These are phyloP conservation scores for Chiroxiphia lanceolata DNA, from an alignment of 2,797 vertebrate species.

Conservation along the genomic window DNA sequence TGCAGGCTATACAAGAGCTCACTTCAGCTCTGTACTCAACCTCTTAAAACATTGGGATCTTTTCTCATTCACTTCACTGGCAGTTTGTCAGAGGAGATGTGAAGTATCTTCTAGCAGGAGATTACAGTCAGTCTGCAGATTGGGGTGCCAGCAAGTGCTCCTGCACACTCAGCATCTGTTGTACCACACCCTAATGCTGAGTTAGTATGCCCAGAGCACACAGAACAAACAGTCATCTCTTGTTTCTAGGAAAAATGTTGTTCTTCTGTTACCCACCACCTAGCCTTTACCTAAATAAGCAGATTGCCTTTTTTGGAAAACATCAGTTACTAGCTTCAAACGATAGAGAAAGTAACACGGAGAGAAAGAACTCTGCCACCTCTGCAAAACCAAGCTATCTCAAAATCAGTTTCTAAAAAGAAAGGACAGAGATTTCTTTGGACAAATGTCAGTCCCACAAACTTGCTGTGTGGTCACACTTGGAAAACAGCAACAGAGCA, in stretches of 20 bases:
- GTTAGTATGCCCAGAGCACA: not conserved
- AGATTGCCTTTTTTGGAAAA: not conserved
- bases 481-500: not conserved
- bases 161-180: not conserved
- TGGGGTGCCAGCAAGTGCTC: not conserved
- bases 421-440: not conserved
- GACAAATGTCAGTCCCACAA: not conserved
- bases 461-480: not conserved
- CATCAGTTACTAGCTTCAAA: not conserved
- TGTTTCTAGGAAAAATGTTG: not conserved
- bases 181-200: not conserved
- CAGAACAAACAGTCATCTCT: not conserved
- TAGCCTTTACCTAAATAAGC: not conserved
- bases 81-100: not conserved
- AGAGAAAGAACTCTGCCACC: not conserved
- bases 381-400: not conserved
- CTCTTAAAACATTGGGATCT: not conserved
- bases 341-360: not conserved
- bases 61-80: not conserved
- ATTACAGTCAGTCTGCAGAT: not conserved
- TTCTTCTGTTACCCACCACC: not conserved
- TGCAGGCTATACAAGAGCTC: not conserved
- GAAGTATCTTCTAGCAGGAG: not conserved
- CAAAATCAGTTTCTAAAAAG: not conserved
- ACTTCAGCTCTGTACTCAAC: not conserved